These are phyloP conservation scores for Drosophila barbarae DNA, from an alignment of 2,888 invertebrate genomes.

Conservation along the genomic window DNA sequence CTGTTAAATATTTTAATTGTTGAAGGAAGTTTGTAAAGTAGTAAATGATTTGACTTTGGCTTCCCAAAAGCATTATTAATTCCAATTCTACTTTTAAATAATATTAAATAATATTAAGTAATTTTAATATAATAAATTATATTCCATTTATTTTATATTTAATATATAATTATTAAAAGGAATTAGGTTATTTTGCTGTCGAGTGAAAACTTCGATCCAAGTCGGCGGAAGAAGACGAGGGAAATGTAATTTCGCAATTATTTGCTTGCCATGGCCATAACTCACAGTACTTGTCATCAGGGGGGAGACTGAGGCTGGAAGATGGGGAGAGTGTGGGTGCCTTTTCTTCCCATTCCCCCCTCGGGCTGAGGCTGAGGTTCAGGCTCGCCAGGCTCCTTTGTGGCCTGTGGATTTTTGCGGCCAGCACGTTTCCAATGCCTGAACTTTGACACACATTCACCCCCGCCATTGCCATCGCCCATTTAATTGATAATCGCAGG, in stretches of 20 bases:
- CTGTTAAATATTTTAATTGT: too few species aligned
- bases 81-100: too few species aligned
- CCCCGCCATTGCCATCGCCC: conserved; percentile 38
- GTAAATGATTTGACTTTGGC: too few species aligned
- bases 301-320: neutral
- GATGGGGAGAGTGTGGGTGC: conserved; percentile 29
- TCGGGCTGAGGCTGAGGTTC: conserved; percentile 1
- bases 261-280: conserved; percentile 71
- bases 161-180: neutral
- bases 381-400: conserved; percentile 7
- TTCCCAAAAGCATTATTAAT: too few species aligned
- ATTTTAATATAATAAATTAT: too few species aligned
- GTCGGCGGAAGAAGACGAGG: conserved; percentile 30
- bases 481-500: conserved; percentile 66
- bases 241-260: conserved; percentile 70
- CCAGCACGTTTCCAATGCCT: conserved; percentile 67
- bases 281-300: conserved; percentile 55
- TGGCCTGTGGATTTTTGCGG: conserved; percentile 51
- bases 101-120: too few species aligned
- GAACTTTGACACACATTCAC: conserved; percentile 72
- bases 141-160: neutral
- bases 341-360: conserved; percentile 6
- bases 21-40: too few species aligned
- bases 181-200: neutral
- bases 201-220: conserved; percentile 35